A percentile compares a stretch with the other conserved stretches of the same genome.
These are phyloP conservation scores for Agapetus fuscipes DNA, from an alignment of 2,888 invertebrate genomes.

Conservation along the genomic window DNA sequence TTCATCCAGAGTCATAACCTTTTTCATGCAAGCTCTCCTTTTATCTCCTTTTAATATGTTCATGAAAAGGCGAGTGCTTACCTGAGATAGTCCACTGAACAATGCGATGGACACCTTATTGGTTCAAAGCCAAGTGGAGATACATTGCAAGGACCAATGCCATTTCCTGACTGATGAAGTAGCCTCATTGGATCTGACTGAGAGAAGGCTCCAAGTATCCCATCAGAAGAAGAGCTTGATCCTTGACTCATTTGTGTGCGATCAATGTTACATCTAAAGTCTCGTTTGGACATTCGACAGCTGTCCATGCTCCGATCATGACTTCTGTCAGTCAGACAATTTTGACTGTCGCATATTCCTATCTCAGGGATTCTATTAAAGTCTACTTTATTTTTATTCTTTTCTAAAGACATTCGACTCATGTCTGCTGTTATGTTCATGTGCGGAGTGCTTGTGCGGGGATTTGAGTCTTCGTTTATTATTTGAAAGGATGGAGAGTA, in stretches of 20 bases:
- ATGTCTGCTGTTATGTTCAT: not conserved
- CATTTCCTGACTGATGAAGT: not conserved
- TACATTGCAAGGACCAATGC: not conserved
- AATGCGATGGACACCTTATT: not conserved
- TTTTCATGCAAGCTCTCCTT: too few species aligned
- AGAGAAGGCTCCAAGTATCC: not conserved
- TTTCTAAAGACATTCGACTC: not conserved
- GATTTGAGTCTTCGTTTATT: not conserved
- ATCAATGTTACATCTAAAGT: not conserved
- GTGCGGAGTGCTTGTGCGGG: not conserved
- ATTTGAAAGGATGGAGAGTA: not conserved
- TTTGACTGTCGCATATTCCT: not conserved
- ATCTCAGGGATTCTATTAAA: not conserved
- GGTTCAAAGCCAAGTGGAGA: constrained; percentile 5
- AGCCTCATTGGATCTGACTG: not conserved
- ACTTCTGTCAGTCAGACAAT: not conserved
- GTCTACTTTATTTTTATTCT: not conserved
- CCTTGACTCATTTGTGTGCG: not conserved
- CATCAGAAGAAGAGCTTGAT: constrained; percentile 7
- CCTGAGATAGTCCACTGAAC: not conserved
- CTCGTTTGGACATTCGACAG: not conserved
- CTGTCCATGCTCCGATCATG: not conserved
- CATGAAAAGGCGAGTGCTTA: too few species aligned
- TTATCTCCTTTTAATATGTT: too few species aligned
- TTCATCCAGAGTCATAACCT: too few species aligned